Percentiles rank a stretch among this genome's conserved stretches.
These are phyloP conservation scores for Anguilla pacifica DNA, from an alignment of 2,797 vertebrate species.

Conservation along the genomic window DNA sequence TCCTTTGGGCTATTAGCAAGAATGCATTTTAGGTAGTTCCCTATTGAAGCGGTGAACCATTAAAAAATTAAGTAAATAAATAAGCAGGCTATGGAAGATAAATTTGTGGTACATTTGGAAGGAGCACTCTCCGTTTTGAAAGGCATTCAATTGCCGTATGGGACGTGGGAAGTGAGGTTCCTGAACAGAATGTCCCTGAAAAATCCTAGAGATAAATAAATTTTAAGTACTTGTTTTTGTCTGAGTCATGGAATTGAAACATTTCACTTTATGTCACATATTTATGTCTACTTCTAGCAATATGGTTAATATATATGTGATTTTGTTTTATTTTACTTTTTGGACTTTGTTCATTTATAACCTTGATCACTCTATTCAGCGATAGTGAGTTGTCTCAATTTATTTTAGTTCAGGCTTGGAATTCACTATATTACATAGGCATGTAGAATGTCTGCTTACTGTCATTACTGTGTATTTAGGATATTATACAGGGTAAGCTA, in stretches of 20 bases:
- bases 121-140: conserved; percentile 15
- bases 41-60: conserved; percentile 4
- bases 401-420: conserved; percentile 19
- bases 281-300: conserved; percentile 18
- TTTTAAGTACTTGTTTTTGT: conserved; percentile 15
- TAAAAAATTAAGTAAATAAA: neutral
- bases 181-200: neutral
- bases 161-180: neutral
- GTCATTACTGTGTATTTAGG: neutral
- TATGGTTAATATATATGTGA: neutral
- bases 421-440: neutral
- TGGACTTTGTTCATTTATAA: neutral
- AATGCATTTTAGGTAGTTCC: neutral
- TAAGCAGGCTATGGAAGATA: neutral
- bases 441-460: too few relatives aligned
- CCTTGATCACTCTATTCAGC: neutral
- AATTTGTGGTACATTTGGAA: neutral
- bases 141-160: conserved; percentile 16
- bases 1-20: neutral
- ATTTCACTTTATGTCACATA: conserved; percentile 14
- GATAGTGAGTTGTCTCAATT: neutral
- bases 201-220: conserved; percentile 9
- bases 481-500: neutral
- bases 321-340: neutral
- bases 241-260: neutral